These are phyloP conservation scores for Tachina fera DNA, from an alignment of 2,888 invertebrate genomes.

Conservation along the genomic window DNA sequence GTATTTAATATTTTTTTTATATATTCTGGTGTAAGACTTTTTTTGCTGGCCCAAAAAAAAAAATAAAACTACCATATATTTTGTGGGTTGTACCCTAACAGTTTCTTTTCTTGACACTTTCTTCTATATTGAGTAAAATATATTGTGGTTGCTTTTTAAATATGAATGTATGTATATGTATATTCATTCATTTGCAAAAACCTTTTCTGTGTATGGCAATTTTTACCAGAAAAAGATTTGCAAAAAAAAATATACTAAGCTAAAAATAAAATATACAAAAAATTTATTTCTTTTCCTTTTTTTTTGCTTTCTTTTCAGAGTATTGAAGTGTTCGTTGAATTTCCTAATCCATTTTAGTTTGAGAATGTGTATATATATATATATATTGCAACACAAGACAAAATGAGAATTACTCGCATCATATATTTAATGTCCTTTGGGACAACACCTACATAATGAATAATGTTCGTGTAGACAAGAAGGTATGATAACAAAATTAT, in stretches of 20 bases:
- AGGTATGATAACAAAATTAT: constrained; percentile 63
- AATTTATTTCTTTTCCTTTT: constrained; percentile 25
- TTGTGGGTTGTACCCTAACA: constrained; percentile 44
- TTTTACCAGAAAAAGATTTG: too few species aligned
- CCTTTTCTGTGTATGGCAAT: constrained; percentile 24
- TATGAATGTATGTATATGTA: too few species aligned
- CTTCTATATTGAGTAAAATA: constrained; percentile 58
- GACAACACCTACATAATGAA: constrained; percentile 54
- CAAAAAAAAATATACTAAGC: not conserved
- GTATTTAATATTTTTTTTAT: not conserved
- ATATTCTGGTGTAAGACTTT: not conserved
- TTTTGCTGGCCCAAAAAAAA: constrained; percentile 23
- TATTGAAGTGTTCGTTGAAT: constrained; percentile 23
- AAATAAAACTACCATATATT: not conserved
- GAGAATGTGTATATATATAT: not conserved
- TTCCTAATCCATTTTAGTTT: constrained; percentile 23
- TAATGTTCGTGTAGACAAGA: not conserved
- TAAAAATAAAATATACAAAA: constrained; percentile 46
- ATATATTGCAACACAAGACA: constrained; percentile 2
- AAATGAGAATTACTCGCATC: constrained; percentile 16
- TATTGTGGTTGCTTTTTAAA: not conserved
- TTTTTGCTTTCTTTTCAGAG: constrained; percentile 44
- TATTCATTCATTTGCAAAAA: not conserved
- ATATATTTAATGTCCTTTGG: constrained; percentile 59
- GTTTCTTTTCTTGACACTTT: constrained; percentile 77